Conservation (phyloP, 1,140 invertebrate genomes). For the Aporrectodea caliginosa region DNA sequence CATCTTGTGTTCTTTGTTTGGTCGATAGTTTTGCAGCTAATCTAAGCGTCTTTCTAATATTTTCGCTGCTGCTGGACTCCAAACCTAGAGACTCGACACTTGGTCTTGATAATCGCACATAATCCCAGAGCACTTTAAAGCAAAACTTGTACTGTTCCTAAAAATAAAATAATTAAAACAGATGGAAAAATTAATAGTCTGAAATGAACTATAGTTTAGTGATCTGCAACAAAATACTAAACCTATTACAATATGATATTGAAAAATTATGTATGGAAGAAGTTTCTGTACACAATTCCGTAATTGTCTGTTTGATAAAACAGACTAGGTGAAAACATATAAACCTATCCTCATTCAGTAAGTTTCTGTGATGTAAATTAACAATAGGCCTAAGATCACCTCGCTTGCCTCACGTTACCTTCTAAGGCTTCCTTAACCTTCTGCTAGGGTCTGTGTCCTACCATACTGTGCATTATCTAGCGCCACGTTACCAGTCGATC, state of each 20-base stretch:
- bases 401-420: too few relatives aligned
- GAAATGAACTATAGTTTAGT: not conserved
- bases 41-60: too few relatives aligned
- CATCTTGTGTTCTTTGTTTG: too few relatives aligned
- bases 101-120: conserved; percentile 37
- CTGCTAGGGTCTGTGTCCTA: not conserved
- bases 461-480: not conserved
- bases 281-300: not conserved
- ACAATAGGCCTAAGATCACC: too few relatives aligned
- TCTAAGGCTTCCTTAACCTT: not conserved
- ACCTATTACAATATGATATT: too few relatives aligned
- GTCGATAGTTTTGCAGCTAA: too few relatives aligned
- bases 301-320: not conserved
- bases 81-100: not conserved
- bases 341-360: not conserved
- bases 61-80: not conserved
- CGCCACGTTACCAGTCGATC: not conserved
- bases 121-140: conserved; percentile 51
- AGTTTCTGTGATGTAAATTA: not conserved
- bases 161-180: conserved; percentile 17
- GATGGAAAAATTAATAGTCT: not conserved
- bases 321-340: not conserved
- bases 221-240: not conserved
- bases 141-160: conserved; percentile 52
- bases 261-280: too few relatives aligned